Base-by-base conservation (phyloP, 2,113 vertebrate species). In the Gavia stellata region DNA sequence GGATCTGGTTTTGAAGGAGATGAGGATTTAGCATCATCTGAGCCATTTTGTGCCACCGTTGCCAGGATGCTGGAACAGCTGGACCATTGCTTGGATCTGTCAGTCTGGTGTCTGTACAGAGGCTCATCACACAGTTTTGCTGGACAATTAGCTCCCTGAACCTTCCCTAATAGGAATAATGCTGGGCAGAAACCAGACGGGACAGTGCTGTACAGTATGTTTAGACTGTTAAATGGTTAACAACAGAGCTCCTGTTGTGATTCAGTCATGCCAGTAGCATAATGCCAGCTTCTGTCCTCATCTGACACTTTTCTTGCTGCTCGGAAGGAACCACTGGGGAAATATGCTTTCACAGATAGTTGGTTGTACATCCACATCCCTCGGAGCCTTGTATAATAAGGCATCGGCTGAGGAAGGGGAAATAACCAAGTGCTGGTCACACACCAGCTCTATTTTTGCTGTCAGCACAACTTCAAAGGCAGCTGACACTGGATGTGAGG, bases 281-380 rank as follows among this genome's bases (percentile, higher is more conserved):
- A 90, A 91, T 62, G 86, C 89, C 58, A 77, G 66, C 74, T 87
- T 82, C 95, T 97, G 93, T 97, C 94, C 93, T 97, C 89, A 80
- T 91, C 94, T 97, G 95, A 95, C 96, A 89, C 92, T 82, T 95
- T 17, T 17, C 2, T 7, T 56, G 71, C 70, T 78, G 81, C 94
- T 92, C 1, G 0, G 58, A 77, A 85, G 74, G 86, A 95, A 80
- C 92, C 81, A 1, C 94, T 95, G 92, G 96, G 92, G 94, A 96
- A 97, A 95, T 96, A 88, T 2, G 67, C 84, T 97, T 94, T 95
- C 91, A 87, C 84, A 96, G 94, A 87, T 58, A 71, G 77, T 88
- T 92, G 72, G 61, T 12, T 70, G 78, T 66, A 80, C 62, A 85
- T 63, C n/a, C 67, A 47, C 55, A 70, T 85, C 42, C 88, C 82